Conservation (phyloP, 2,797 vertebrate species). For the Clarias pachynema region DNA sequence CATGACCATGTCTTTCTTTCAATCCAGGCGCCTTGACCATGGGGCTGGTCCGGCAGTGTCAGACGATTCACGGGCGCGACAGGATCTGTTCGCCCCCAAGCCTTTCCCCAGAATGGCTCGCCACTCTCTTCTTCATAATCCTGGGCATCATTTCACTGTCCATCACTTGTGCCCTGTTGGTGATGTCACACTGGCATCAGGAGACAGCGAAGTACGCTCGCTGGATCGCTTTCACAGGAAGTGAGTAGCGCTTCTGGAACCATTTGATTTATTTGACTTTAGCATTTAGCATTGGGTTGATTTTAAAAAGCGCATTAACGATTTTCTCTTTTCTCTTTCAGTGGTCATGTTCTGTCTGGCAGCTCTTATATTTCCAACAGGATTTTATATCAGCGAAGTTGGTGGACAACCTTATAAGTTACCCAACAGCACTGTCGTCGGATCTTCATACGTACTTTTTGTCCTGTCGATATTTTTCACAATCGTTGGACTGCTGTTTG, state of each 20-base stretch:
- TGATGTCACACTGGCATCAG: constrained; percentile 96
- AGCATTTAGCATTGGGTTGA: background rate
- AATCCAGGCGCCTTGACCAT: constrained; percentile 91
- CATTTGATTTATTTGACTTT: background rate
- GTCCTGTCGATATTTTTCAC: constrained; percentile 95
- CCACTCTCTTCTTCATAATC: constrained; percentile 98
- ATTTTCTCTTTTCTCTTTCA: constrained; percentile 66
- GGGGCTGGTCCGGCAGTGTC: constrained; percentile 96
- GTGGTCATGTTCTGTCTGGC: constrained; percentile 99
- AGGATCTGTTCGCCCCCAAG: constrained; percentile 94
- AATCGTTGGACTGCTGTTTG: constrained; percentile 90
- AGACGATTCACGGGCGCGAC: constrained; percentile 97
- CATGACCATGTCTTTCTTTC: constrained; percentile 3
- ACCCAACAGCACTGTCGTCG: constrained; percentile 98
- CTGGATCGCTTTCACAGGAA: constrained; percentile 96
- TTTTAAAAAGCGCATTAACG: background rate
- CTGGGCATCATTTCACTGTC: constrained; percentile 99
- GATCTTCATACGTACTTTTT: constrained; percentile 98
- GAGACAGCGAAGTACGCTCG: constrained; percentile 97
- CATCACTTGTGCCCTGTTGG: constrained; percentile 94
- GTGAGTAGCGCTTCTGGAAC: constrained; percentile 71
- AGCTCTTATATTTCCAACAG: constrained; percentile 99
- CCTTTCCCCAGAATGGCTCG: constrained; percentile 97
- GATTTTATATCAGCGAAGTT: constrained; percentile 99
- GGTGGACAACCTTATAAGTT: constrained; percentile 98